phyloP scores from a whole-genome alignment of 2,888 invertebrate genomes.

The Hylaea fasciaria region DNA sequence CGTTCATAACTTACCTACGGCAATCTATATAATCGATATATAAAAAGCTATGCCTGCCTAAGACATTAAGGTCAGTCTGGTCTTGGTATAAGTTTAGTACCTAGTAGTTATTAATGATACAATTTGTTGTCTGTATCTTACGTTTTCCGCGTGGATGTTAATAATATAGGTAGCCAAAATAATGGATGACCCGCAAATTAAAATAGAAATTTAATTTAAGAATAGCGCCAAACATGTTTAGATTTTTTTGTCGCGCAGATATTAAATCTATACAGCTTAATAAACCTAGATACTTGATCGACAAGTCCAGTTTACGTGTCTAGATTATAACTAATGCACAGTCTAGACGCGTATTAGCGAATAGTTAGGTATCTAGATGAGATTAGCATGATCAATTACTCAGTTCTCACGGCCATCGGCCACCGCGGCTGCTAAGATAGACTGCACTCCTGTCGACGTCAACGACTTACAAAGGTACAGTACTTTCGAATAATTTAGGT shows the following conservation, averaged over 20 bases:
- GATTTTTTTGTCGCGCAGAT: no score
- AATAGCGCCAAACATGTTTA: no score
- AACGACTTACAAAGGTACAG: conserved; percentile 34
- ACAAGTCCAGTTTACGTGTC: conserved; percentile 30
- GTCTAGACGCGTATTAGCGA: conserved; percentile 66
- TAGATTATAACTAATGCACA: conserved; percentile 45
- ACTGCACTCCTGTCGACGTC: conserved; percentile 42
- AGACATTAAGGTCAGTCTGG: conserved; percentile 33
- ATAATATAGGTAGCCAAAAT: no score
- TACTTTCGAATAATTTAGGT: conserved; percentile 29
- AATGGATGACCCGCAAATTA: no score
- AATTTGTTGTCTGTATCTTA: not conserved
- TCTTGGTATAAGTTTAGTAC: conserved; percentile 15
- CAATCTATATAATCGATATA: conserved; percentile 34
- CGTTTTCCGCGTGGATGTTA: conserved; percentile 1
- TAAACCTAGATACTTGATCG: conserved; percentile 6
- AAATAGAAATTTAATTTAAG: no score
- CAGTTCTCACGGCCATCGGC: conserved; percentile 76
- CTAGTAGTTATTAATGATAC: conserved; percentile 8
- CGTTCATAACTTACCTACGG: conserved; percentile 31
- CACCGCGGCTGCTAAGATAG: conserved; percentile 44
- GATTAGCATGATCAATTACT: conserved; percentile 77
- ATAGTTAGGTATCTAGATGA: conserved; percentile 61
- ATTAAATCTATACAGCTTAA: no score
- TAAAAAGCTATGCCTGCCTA: conserved; percentile 24